Conservation (phyloP, 2,888 invertebrate genomes). For the Eupsilia transversa region DNA sequence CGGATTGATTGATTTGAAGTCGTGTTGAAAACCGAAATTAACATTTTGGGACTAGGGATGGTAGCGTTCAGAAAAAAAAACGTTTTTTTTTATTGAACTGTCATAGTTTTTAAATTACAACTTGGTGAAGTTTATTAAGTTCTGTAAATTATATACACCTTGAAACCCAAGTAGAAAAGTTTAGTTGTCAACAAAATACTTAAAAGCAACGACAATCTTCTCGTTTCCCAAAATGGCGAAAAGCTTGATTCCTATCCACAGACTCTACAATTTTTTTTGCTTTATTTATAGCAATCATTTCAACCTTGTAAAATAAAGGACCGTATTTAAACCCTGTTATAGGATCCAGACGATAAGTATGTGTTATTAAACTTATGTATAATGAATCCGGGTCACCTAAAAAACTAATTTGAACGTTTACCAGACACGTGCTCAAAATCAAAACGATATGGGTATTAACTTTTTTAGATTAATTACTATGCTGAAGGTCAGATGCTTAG, state of each 20-base stretch:
- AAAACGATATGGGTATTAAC: conserved; percentile 25
- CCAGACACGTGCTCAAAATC: conserved; percentile 13
- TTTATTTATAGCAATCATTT: background rate
- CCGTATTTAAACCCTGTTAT: background rate
- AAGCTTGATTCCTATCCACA: background rate
- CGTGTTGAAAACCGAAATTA: conserved; percentile 35
- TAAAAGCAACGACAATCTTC: background rate
- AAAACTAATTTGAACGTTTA: conserved; percentile 24
- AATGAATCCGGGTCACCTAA: conserved; percentile 6
- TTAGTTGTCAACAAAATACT: background rate
- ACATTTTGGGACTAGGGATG: conserved; percentile 24
- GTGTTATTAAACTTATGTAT: no score
- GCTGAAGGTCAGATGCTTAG: conserved; percentile 20
- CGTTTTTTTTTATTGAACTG: background rate
- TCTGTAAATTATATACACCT: background rate
- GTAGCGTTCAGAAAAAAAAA: background rate
- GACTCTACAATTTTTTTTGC: no score
- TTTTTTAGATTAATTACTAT: conserved; percentile 16
- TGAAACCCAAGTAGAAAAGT: background rate
- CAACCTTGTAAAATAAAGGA: background rate
- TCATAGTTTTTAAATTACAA: background rate
- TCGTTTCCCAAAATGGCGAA: background rate
- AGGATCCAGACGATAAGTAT: conserved; percentile 6
- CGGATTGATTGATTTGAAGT: conserved; percentile 39
- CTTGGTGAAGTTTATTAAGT: background rate